phyloP scores from a whole-genome alignment of 2,113 vertebrate genomes.

The Hemiprocne comata region DNA sequence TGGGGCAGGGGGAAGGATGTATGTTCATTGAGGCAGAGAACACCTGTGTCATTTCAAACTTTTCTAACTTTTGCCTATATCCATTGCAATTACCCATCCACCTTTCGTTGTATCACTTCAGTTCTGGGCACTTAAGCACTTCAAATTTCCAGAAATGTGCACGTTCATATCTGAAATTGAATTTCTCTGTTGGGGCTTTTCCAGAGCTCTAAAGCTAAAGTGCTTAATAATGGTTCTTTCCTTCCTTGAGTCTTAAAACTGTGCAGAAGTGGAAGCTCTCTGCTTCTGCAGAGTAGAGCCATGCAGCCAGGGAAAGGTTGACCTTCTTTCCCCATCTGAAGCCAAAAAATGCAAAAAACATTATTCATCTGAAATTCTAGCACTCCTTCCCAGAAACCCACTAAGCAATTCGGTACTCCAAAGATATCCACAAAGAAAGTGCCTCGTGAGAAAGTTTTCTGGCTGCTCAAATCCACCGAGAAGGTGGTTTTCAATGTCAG shows the following conservation, averaged over 20 bases:
- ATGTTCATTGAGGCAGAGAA: not conserved
- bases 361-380: constrained; percentile 18
- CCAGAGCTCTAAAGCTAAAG: not conserved
- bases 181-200: not conserved
- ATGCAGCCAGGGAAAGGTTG: not conserved
- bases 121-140: not conserved
- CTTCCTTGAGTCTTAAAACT: not conserved
- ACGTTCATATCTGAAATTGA: not conserved
- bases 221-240: not conserved
- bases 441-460: constrained; percentile 34
- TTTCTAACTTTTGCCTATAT: not conserved
- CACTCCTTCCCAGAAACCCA: constrained; percentile 27
- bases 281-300: not conserved
- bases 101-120: not conserved
- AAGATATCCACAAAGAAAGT: not conserved
- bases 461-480: not conserved
- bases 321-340: constrained; percentile 10
- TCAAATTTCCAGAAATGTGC: not conserved
- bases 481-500: constrained; percentile 53
- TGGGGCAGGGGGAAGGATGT: not conserved
- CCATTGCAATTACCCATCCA: not conserved
- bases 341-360: constrained; percentile 11
- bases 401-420: not conserved
- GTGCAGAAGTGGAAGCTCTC: not conserved
- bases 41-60: not conserved